A percentile compares a stretch with the other conserved stretches of the same genome.
phyloP scores from a whole-genome alignment of 2,888 invertebrate species.

The Arctia plantaginis region DNA sequence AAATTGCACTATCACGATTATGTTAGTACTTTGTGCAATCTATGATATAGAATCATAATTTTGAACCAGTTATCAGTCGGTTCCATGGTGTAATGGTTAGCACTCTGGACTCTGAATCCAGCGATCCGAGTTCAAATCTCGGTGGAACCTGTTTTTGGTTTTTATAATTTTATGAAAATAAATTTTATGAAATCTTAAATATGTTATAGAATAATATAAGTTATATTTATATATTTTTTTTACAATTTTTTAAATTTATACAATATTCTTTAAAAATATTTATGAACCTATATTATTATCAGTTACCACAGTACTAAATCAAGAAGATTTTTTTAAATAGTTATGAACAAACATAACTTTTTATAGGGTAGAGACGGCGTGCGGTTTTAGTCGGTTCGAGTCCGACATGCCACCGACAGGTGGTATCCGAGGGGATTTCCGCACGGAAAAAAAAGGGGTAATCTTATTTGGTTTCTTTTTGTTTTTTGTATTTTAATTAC shows the following conservation, averaged over 20 bases:
- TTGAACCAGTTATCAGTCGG: slow-evolving; percentile 44
- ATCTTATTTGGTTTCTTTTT: background rate
- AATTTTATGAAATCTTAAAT: background rate
- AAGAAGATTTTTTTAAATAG: no score
- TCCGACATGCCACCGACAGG: no score
- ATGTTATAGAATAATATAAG: background rate
- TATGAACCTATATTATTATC: no score
- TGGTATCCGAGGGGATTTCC: no score
- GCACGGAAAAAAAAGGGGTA: no score
- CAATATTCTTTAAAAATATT: no score
- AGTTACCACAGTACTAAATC: no score
- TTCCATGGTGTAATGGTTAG: slow-evolving; percentile 90
- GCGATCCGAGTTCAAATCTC: slow-evolving; percentile 94
- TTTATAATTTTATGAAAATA: background rate
- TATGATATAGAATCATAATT: slow-evolving; percentile 43
- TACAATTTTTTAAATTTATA: background rate
- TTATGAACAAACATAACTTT: background rate
- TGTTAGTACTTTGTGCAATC: background rate
- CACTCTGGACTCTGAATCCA: slow-evolving; percentile 94
- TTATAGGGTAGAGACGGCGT: no score
- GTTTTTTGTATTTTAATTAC: background rate
- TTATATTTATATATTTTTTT: background rate
- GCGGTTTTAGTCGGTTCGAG: no score
- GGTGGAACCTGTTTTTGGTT: slow-evolving; percentile 87
- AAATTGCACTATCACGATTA: background rate